Evolutionary conservation across 2,797 vertebrate genomes (phyloP), one percentile per base, ranked within the genome.

Genomic region (Eleutherodactylus coqui): DNA sequence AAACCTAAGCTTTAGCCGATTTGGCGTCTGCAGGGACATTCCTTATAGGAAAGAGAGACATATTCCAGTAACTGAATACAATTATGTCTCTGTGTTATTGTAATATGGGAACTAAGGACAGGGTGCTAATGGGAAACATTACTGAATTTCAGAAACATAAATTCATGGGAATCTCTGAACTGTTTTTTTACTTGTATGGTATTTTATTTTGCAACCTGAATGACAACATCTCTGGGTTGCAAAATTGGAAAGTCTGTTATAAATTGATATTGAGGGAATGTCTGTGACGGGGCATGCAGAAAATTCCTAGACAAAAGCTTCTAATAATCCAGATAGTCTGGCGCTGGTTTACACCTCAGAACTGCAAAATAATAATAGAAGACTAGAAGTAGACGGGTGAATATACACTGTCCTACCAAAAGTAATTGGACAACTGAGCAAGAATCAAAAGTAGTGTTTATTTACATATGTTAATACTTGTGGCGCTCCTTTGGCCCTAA

Each of bases 201-300:
- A 43, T 60, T 58, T 60, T 43, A 24, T 79, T 43, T 79, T 60
- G 55, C 55, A 79, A 43, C 43, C 36, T 21, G n/a, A 51, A 43
- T 27, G 47, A 77, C 53, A 43, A 60, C 53, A 79, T 60, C 24
- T 38, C 75, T 41, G 32, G 55, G 29, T 79, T 79, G 53, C 76
- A 79, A 60, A 79, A 79, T 60, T 10, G 14, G 1, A 13, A 27
- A 11, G 58, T 60, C 27, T 60, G 11, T 27, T 4, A 17, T 51
- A 51, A 11, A 14, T 51, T 51, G 49, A 19, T 11, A 11, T 51
- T 11, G 49, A 51, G 16, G 49, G 17, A 51, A 19, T 51, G 14
- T 17, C 49, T 17, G 49, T 19, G 14, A 51, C 19, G 49, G 14
- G 49, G 19, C 16, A n/a, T n/a, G n/a, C n/a, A 27, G 55, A 8